Evolutionary conservation across 2,888 invertebrate genomes (phyloP).

Genomic region (Spisula subtruncata): DNA sequence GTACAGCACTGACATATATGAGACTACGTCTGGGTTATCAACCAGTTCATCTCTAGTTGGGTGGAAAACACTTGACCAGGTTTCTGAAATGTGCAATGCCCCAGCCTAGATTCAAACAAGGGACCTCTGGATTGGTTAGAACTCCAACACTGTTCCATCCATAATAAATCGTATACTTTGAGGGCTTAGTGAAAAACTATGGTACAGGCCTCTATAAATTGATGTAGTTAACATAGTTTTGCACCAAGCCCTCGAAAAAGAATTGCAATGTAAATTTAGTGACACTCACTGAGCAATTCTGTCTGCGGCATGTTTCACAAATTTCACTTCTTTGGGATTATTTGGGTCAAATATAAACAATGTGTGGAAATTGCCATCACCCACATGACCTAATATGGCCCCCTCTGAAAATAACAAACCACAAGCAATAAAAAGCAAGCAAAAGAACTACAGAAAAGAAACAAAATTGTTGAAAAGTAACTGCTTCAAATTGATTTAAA

Average conservation of each 20-base stretch:
- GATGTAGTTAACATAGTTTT: too few species aligned
- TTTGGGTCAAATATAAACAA: constrained; percentile 87
- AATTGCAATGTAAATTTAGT: not conserved
- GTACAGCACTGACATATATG: too few species aligned
- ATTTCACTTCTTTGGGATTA: constrained; percentile 82
- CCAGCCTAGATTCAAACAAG: too few species aligned
- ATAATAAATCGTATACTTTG: too few species aligned
- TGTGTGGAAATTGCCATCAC: constrained; percentile 89
- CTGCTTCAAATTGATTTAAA: not conserved
- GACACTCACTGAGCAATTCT: constrained; percentile 76
- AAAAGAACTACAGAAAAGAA: not conserved
- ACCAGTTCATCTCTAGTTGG: too few species aligned
- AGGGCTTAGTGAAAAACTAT: too few species aligned
- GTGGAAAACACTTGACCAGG: too few species aligned
- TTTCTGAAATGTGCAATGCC: too few species aligned
- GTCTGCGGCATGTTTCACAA: constrained; percentile 65
- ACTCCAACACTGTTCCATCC: too few species aligned
- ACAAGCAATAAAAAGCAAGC: not conserved
- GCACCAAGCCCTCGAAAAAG: not conserved
- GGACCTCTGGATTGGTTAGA: too few species aligned
- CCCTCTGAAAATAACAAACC: constrained; percentile 74
- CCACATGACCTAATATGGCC: constrained; percentile 89
- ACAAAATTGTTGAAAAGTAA: not conserved
- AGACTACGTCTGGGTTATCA: too few species aligned
- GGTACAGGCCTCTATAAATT: too few species aligned